phyloP scores from a whole-genome alignment of 2,888 invertebrate species.

The Cryptocephalus moraei region DNA sequence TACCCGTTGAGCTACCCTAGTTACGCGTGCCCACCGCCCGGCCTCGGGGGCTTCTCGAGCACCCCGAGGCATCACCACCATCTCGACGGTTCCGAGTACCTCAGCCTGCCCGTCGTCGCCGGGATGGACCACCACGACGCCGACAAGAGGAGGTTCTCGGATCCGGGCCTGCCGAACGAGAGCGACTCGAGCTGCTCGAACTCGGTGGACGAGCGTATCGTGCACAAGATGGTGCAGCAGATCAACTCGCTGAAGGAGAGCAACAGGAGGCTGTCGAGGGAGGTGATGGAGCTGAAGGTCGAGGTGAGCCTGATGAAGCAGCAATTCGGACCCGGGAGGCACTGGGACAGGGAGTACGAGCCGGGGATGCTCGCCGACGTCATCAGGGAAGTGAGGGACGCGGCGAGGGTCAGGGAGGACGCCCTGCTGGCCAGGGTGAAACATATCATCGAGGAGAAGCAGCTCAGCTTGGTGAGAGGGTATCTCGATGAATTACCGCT shows the following conservation, averaged over 20 bases:
- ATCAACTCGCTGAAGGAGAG: slow-evolving; percentile 59
- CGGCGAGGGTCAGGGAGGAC: slow-evolving; percentile 60
- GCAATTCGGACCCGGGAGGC: slow-evolving; percentile 24
- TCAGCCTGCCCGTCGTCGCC: slow-evolving; percentile 64
- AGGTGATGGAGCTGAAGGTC: slow-evolving; percentile 64
- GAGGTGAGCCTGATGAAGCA: slow-evolving; percentile 38
- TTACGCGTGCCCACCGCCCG: slow-evolving; percentile 15
- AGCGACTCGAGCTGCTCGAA: slow-evolving; percentile 40
- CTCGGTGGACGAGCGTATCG: slow-evolving; percentile 47
- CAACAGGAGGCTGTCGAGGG: slow-evolving; percentile 65
- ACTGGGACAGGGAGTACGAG: slow-evolving; percentile 44
- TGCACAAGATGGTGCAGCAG: slow-evolving; percentile 61
- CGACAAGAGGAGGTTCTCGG: slow-evolving; percentile 53
- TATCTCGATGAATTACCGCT: no score
- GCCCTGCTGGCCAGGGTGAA: slow-evolving; percentile 54
- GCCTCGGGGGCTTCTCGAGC: slow-evolving; percentile 17
- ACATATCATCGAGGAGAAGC: slow-evolving; percentile 49
- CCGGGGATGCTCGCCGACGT: slow-evolving; percentile 66
- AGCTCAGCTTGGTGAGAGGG: slow-evolving; percentile 35
- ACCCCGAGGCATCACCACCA: slow-evolving; percentile 19
- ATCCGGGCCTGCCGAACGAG: slow-evolving; percentile 49
- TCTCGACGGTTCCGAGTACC: slow-evolving; percentile 37
- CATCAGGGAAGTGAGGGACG: slow-evolving; percentile 63
- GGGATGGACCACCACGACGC: slow-evolving; percentile 40
- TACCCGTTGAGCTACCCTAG: slow-evolving; percentile 46